Evolutionary conservation across 2,113 vertebrate species (phyloP).

Genomic region (Eulemur rufifrons): DNA sequence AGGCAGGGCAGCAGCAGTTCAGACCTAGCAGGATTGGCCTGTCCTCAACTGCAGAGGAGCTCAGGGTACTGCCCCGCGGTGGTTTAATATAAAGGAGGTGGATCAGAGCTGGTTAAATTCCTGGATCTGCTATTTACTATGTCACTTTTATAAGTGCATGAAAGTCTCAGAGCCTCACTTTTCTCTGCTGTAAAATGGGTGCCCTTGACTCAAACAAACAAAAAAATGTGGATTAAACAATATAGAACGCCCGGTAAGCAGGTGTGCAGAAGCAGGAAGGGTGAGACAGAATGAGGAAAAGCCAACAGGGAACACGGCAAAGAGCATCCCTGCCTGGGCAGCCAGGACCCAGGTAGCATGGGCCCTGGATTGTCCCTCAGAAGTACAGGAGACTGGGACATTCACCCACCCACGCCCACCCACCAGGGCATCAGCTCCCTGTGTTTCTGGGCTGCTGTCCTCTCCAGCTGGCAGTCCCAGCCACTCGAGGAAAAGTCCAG

Average conservation of each 20-base stretch:
- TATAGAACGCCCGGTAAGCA: not conserved
- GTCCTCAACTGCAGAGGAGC: not conserved
- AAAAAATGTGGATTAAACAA: not conserved
- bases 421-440: not conserved
- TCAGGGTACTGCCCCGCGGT: not conserved
- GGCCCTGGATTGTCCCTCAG: no score
- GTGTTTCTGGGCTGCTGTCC: not conserved
- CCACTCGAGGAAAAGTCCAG: not conserved
- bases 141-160: not conserved
- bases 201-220: not conserved
- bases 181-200: not conserved
- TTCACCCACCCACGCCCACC: not conserved
- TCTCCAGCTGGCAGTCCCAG: not conserved
- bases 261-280: not conserved
- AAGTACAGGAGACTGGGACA: not conserved
- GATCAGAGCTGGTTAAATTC: not conserved
- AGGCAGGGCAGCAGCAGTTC: no score
- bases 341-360: not conserved
- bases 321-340: not conserved
- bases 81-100: not conserved
- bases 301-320: not conserved
- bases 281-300: not conserved
- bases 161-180: not conserved
- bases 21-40: fast-evolving
- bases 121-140: not conserved